These are phyloP conservation scores for Coremacera marginata DNA, from an alignment of 2,888 invertebrate species.

Conservation along the genomic window DNA sequence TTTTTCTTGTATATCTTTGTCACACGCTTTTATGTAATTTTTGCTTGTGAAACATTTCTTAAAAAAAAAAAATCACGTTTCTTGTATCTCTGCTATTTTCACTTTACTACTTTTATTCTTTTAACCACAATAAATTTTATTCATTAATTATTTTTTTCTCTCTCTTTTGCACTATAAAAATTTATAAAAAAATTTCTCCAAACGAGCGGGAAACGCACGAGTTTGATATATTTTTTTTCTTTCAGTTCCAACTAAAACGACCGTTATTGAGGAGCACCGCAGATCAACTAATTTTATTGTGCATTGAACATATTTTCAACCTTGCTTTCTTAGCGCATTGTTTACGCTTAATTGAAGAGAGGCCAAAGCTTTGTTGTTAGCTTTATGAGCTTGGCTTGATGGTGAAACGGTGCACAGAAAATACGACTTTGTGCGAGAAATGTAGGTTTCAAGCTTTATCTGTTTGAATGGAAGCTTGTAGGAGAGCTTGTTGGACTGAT, in stretches of 20 bases:
- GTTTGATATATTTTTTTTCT: background rate
- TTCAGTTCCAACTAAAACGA: background rate
- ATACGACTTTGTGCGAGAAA: background rate
- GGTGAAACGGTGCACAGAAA: background rate
- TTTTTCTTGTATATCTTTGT: background rate
- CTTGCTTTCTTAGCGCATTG: background rate
- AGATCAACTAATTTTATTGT: constrained; percentile 15
- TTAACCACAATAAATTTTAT: background rate
- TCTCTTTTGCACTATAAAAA: background rate
- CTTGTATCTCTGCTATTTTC: background rate
- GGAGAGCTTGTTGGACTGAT: background rate
- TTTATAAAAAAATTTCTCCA: too few relatives aligned
- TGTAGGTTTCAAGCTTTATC: background rate
- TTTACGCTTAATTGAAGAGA: background rate
- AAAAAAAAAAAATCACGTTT: too few relatives aligned
- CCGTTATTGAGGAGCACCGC: constrained; percentile 16
- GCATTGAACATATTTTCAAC: background rate
- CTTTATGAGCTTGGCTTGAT: background rate
- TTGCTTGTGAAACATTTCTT: too few relatives aligned
- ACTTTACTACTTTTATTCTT: background rate
- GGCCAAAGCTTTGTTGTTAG: background rate
- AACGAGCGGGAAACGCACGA: background rate
- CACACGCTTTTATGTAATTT: too few relatives aligned
- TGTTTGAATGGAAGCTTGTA: too few relatives aligned
- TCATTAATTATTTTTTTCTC: background rate